These are phyloP conservation scores for Cistogaster globosa DNA, from an alignment of 2,888 invertebrate species.

Conservation along the genomic window DNA sequence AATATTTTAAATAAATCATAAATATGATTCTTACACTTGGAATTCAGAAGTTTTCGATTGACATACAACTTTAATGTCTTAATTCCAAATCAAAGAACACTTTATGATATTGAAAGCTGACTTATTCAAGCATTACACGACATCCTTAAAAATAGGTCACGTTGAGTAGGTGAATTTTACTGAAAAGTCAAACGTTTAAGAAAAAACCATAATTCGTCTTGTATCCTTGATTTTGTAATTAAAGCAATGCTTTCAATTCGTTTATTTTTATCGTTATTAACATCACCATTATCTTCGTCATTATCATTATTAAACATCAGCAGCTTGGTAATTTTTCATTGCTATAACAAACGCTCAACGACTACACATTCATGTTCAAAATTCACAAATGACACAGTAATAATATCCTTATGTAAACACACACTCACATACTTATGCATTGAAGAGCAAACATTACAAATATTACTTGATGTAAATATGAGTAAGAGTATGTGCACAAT, in stretches of 20 bases:
- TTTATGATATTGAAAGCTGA: too few species aligned
- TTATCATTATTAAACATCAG: slow-evolving; percentile 18
- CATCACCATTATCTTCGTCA: slow-evolving; percentile 15
- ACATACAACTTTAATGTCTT: too few species aligned
- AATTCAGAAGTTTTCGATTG: too few species aligned
- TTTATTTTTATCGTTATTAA: slow-evolving; percentile 39
- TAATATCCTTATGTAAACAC: slow-evolving; percentile 28
- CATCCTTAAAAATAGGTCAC: too few species aligned
- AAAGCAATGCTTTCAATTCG: slow-evolving; percentile 37
- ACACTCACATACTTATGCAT: neutral
- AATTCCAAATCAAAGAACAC: too few species aligned
- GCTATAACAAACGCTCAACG: slow-evolving; percentile 46
- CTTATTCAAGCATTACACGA: too few species aligned
- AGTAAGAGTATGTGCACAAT: neutral
- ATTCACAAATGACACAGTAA: slow-evolving; percentile 19
- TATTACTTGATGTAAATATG: neutral
- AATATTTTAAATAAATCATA: too few species aligned
- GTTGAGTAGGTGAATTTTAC: too few species aligned
- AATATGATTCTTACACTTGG: too few species aligned
- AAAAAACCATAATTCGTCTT: too few species aligned
- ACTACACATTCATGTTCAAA: neutral
- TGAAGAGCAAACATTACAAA: neutral
- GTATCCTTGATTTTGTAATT: neutral
- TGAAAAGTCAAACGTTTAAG: too few species aligned
- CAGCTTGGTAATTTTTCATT: slow-evolving; percentile 40